Percentiles rank a stretch among this genome's conserved stretches.
phyloP scores from a whole-genome alignment of 2,113 vertebrate genomes.

The Mus musculus region GRCm39 chr15:31062501-31063000 shows the following conservation, averaged over 20 bases:
- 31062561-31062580: background rate
- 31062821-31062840: background rate
- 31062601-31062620: background rate
- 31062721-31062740: background rate
- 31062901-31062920: background rate
- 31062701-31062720: background rate
- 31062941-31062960: background rate
- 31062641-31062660: background rate
- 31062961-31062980: background rate
- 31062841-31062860: background rate
- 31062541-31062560: background rate
- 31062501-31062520: background rate
- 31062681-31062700: background rate
- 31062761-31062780: background rate
- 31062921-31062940: background rate
- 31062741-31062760: background rate
- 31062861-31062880: background rate
- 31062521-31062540: background rate
- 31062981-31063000: background rate
- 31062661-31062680: background rate
- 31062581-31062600: background rate
- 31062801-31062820: background rate
- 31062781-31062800: background rate
- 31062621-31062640: background rate
- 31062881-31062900: background rate